Percentiles rank a stretch among this genome's conserved stretches.
Evolutionary conservation across 2,888 invertebrate species (phyloP).

Genomic region (Ophion costatus): DNA sequence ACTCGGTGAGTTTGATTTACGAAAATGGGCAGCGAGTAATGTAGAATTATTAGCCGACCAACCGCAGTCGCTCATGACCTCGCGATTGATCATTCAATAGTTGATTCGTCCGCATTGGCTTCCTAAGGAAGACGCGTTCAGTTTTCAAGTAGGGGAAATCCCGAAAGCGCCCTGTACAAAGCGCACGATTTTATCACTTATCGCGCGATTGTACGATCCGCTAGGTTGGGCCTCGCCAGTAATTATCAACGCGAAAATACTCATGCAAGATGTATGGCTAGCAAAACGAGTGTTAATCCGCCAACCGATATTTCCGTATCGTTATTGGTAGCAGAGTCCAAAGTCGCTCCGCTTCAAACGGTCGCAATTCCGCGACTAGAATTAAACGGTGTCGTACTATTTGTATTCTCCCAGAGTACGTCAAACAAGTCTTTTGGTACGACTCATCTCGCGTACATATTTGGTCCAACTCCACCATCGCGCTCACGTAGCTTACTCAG

Average conservation of each 20-base stretch:
- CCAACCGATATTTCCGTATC: no score
- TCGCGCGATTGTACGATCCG: constrained; percentile 20
- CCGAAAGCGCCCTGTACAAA: constrained; percentile 21
- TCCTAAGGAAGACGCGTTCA: constrained; percentile 23
- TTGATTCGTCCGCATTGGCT: constrained; percentile 30
- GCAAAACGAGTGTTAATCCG: not conserved
- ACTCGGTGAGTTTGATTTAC: constrained; percentile 40
- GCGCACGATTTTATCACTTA: constrained; percentile 18
- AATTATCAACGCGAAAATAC: constrained; percentile 43
- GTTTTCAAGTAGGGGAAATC: constrained; percentile 17
- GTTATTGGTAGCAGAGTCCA: no score
- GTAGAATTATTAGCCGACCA: constrained; percentile 21
- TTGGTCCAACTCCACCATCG: no score
- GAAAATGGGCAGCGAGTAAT: constrained; percentile 39
- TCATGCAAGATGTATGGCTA: constrained; percentile 32
- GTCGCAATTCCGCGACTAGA: no score
- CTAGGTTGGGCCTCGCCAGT: constrained; percentile 45
- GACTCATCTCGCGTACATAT: no score
- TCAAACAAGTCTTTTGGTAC: no score
- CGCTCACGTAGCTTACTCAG: no score
- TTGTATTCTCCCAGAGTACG: no score
- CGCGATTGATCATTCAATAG: constrained; percentile 38
- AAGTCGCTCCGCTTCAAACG: no score
- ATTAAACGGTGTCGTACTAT: no score
- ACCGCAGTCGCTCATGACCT: constrained; percentile 8